Evolutionary conservation across 2,888 invertebrate genomes (phyloP), one percentile per base, ranked within the genome.

Genomic region (Dermolepida albohirtum): DNA sequence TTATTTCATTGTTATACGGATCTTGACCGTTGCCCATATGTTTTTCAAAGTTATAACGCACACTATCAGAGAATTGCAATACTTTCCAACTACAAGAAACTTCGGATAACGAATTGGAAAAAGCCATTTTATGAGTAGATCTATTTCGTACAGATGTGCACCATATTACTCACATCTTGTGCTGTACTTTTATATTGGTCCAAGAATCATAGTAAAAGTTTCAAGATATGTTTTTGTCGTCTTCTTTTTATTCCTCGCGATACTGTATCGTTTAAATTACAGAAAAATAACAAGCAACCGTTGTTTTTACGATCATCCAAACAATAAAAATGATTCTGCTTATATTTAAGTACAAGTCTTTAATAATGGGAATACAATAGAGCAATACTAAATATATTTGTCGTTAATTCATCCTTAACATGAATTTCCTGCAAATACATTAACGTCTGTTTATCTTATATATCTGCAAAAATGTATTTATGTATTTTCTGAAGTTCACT

Each of bases 131-230:
- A 59, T 44, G 47, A 59, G 59, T 44, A 44, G 59, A 44, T 59
- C 59, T 59, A 59, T 59, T 59, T 27, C 27, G 59, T 59, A 29
- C 59, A 59, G 59, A 59, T 59, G 59, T 44, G 44, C 43, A 57
- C 59, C 44, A 44, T 59, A 59, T 59, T 59, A 59, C 59, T 59
- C 44, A 59, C 59, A 59, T 59, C 59, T 59, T 47, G 59, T 22
- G 59, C 44, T 34, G 14, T 59, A 44, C 54, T 54, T 47, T 22
- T 44, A 59, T 59, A 59, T 59, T 59, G 59, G 29, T 27, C 22
- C 44, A 59, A 27, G 44, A 59, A 40, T 59, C 57, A 59, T 59
- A 29, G 44, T 44, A 29, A 29, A 59, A 59, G 59, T 59, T 59
- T 41, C 16, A 1, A 29, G 44, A 6, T 29, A 16, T 17, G 40